Evolutionary conservation across 2,888 invertebrate species (phyloP).

Genomic region (Pheosia tremula): DNA sequence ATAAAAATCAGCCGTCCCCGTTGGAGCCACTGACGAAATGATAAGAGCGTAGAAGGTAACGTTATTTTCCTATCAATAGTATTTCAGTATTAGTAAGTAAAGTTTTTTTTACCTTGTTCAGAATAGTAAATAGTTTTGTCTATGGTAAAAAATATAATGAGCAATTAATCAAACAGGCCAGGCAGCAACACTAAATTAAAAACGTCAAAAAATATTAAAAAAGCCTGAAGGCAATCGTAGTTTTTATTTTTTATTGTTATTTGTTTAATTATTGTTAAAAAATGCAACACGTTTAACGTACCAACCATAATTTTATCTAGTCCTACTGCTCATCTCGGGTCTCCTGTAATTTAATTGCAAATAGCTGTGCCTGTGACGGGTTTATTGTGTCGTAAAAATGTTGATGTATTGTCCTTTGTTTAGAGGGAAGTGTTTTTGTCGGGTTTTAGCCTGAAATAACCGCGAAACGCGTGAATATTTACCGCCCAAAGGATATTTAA

Average conservation of each 20-base stretch:
- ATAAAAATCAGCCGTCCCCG: too few relatives aligned
- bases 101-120: too few relatives aligned
- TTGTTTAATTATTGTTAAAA: slow-evolving; percentile 66
- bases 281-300: slow-evolving; percentile 51
- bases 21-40: too few relatives aligned
- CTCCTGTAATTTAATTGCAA: slow-evolving; percentile 55
- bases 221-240: slow-evolving; percentile 74
- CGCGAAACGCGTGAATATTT: slow-evolving; percentile 32
- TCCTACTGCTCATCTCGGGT: slow-evolving; percentile 61
- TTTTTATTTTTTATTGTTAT: slow-evolving; percentile 78
- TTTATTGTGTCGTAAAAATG: slow-evolving; percentile 76
- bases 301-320: slow-evolving; percentile 73
- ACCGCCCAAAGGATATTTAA: slow-evolving; percentile 27
- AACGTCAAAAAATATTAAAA: slow-evolving; percentile 75
- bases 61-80: too few relatives aligned
- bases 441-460: slow-evolving; percentile 41
- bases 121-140: slow-evolving; percentile 39
- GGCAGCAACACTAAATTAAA: slow-evolving; percentile 79
- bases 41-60: too few relatives aligned
- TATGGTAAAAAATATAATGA: slow-evolving; percentile 65
- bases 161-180: slow-evolving; percentile 71
- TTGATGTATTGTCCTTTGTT: slow-evolving; percentile 76
- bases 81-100: too few relatives aligned
- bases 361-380: slow-evolving; percentile 61
- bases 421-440: slow-evolving; percentile 53